Evolutionary conservation across 2,113 vertebrate genomes (phyloP).

Genomic region (Psilopogon haemacephalus): DNA sequence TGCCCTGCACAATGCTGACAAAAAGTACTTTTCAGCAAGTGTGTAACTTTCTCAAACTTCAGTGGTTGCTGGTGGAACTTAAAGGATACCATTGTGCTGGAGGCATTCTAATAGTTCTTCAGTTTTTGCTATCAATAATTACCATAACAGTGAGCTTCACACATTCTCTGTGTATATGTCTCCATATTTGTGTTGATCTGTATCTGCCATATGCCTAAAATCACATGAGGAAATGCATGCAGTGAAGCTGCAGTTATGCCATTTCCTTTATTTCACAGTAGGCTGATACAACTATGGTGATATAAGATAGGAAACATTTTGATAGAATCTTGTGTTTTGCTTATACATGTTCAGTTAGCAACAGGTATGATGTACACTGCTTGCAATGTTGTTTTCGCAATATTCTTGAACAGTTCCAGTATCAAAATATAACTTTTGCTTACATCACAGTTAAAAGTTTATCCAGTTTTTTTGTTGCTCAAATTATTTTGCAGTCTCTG

Average conservation of each 20-base stretch:
- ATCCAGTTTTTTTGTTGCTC: not conserved
- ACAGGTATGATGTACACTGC: not conserved
- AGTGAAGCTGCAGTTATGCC: not conserved
- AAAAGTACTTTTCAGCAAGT: not conserved
- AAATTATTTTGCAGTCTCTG: not conserved
- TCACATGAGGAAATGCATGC: accelerated
- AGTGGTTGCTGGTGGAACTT: not conserved
- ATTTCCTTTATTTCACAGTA: not conserved
- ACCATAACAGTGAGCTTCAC: not conserved
- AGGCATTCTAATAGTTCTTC: not conserved
- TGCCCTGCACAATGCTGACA: not conserved
- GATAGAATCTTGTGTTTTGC: not conserved
- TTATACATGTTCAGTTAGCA: not conserved
- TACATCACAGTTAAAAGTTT: not conserved
- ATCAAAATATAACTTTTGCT: not conserved
- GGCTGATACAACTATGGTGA: not conserved
- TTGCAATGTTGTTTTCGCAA: not conserved
- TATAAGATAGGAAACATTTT: not conserved
- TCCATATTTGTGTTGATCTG: too few relatives aligned
- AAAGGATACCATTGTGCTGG: not conserved
- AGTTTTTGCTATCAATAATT: not conserved
- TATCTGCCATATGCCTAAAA: not conserved
- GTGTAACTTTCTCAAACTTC: not conserved
- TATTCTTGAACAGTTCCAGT: not conserved
- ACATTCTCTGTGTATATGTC: not conserved